Conservation (phyloP, 2,888 invertebrate genomes). For the Spatulosminthurus flaviceps region DNA sequence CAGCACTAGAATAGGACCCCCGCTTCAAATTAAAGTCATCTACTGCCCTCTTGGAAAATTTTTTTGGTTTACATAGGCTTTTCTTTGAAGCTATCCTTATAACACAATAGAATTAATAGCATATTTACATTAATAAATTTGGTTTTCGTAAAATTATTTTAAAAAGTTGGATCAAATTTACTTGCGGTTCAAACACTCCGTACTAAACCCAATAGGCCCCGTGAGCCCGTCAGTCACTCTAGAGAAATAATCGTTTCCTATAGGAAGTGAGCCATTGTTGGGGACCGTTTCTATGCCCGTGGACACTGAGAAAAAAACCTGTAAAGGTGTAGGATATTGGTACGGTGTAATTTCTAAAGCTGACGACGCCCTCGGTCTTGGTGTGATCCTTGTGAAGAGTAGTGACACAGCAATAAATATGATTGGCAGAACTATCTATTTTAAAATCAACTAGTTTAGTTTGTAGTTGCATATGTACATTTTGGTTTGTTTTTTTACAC, state of each 20-base stretch:
- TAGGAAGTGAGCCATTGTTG: background rate
- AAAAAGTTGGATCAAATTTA: conserved; percentile 26
- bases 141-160: too few relatives aligned
- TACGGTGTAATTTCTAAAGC: conserved; percentile 66
- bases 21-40: conserved; percentile 19
- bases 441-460: conserved; percentile 52
- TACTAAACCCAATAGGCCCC: conserved; percentile 67
- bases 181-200: conserved; percentile 65
- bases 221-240: conserved; percentile 64
- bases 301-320: conserved; percentile 58
- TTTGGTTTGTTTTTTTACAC: too few relatives aligned
- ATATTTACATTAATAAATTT: too few relatives aligned
- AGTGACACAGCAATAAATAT: conserved; percentile 70
- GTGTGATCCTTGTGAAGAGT: conserved; percentile 68
- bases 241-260: background rate
- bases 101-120: too few relatives aligned
- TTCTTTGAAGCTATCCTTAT: conserved; percentile 18
- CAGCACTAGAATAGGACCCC: background rate
- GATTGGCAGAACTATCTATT: conserved; percentile 70
- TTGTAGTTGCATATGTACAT: background rate
- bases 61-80: conserved; percentile 46
- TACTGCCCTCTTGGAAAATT: conserved; percentile 45
- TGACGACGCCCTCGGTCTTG: conserved; percentile 67
- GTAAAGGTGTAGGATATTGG: conserved; percentile 64
- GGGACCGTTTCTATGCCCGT: background rate